These are phyloP conservation scores for Alethe diademata DNA, from an alignment of 2,113 vertebrate species.

Conservation along the genomic window DNA sequence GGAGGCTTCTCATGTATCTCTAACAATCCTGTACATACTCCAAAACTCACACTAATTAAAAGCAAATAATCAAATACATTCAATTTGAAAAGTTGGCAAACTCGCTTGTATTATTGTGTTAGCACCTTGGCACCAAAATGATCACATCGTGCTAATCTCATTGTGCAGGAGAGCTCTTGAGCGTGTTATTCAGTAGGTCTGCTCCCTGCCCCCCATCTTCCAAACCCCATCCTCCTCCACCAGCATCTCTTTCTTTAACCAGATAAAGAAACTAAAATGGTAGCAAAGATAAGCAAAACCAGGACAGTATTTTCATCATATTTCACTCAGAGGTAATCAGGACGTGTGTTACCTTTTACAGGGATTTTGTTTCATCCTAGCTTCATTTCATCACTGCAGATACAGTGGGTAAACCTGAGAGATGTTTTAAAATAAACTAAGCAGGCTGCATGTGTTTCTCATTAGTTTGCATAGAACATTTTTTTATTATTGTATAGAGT, in stretches of 20 bases:
- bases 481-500: background rate
- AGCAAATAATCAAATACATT: constrained; percentile 88
- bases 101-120: constrained; percentile 81
- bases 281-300: background rate
- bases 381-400: background rate
- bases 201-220: background rate
- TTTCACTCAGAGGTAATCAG: background rate
- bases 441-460: background rate
- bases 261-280: background rate
- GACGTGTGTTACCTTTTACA: background rate
- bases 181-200: constrained; percentile 56
- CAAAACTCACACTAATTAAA: constrained; percentile 87
- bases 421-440: constrained; percentile 10
- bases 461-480: background rate
- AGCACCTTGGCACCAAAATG: constrained; percentile 83
- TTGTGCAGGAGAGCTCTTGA: constrained; percentile 81
- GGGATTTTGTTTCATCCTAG: background rate
- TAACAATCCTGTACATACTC: constrained; percentile 84
- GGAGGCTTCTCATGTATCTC: constrained; percentile 77
- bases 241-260: background rate
- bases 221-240: background rate
- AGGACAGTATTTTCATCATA: background rate
- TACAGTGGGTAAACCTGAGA: background rate
- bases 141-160: constrained; percentile 79
- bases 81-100: constrained; percentile 87